These are phyloP conservation scores for Euzophera pinguis DNA, from an alignment of 2,888 invertebrate genomes.

Conservation along the genomic window DNA sequence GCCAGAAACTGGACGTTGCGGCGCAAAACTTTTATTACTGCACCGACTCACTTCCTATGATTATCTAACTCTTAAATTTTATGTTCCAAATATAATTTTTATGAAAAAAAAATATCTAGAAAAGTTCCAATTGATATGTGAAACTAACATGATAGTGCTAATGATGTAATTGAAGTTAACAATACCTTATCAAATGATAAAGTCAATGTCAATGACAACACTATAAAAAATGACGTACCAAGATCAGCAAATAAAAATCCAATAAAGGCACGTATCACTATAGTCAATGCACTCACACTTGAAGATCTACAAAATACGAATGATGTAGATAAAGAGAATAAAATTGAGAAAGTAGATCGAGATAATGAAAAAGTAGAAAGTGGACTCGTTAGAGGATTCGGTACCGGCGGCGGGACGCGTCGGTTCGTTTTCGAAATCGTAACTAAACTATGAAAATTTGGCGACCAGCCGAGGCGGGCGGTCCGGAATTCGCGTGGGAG, in stretches of 20 bases:
- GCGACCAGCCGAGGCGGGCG: constrained; percentile 70
- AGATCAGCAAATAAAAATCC: constrained; percentile 49
- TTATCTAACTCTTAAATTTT: constrained; percentile 50
- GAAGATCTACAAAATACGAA: constrained; percentile 32
- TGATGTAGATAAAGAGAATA: neutral
- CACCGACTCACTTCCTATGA: constrained; percentile 49
- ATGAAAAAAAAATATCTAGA: constrained; percentile 14
- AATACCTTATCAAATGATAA: neutral
- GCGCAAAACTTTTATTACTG: constrained; percentile 56
- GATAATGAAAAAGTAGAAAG: constrained; percentile 66
- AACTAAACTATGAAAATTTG: constrained; percentile 79
- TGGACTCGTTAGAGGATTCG: constrained; percentile 65
- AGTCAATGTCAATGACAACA: constrained; percentile 13
- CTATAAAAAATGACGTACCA: constrained; percentile 38
- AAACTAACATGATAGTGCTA: constrained; percentile 8
- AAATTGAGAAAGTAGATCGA: constrained; percentile 38
- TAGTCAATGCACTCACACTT: constrained; percentile 55
- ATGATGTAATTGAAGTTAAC: constrained; percentile 10
- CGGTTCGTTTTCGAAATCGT: constrained; percentile 81
- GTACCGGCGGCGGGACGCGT: constrained; percentile 77
- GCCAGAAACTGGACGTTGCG: constrained; percentile 52
- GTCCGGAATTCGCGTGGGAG: constrained; percentile 68
- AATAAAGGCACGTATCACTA: constrained; percentile 50
- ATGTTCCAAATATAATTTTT: constrained; percentile 19
- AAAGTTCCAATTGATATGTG: neutral